Base-by-base conservation (phyloP, 2,888 invertebrate species). In the Blastobasis lacticolella region DNA sequence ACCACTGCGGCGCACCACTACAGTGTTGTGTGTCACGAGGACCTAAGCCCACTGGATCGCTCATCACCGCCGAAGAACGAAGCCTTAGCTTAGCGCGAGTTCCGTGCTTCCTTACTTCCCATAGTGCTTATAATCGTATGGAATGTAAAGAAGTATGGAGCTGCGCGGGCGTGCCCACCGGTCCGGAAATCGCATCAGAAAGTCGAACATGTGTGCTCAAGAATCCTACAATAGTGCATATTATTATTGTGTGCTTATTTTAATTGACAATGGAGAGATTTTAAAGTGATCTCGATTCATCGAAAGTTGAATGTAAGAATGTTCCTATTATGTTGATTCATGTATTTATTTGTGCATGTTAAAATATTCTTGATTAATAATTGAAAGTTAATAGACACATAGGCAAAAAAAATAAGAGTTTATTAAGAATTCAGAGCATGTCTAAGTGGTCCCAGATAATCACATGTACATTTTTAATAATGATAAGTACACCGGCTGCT, bases 111-210 rank as follows among this genome's bases (percentile, higher is more conserved):
- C 94, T 95, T 95, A 95, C 95, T 95, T 95, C 94, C 95, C 95
- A 95, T 95, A 95, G 94, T 93, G 90, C 82, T 90, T 90, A 77
- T 87, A 88, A 91, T 84, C 92, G 89, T 96, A 96, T 96, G 96
- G 96, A 96, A 96, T 96, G 96, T 96, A 96, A 96, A 96, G 96
- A 96, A 96, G 95, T 96, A 94, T 94, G 94, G 94, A 94, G 94
- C 93, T 90, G 87, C 88, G 87, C 85, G 79, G 88, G 87, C 82
- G 81, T 78, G 72, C 66, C 83, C 68, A 62, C 83, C 66, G 62
- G 59, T 67, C 68, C 63, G 66, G 73, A 75, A 62, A 69, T 64
- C 62, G 61, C 66, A 66, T 68, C 68, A 64, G 61, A 63, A 57
- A 61, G 62, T 57, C 62, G 63, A 62, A 68, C 68, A 69, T 69